phyloP scores from a whole-genome alignment of 2,113 vertebrate genomes.

The Phrynosoma blainvillii region DNA sequence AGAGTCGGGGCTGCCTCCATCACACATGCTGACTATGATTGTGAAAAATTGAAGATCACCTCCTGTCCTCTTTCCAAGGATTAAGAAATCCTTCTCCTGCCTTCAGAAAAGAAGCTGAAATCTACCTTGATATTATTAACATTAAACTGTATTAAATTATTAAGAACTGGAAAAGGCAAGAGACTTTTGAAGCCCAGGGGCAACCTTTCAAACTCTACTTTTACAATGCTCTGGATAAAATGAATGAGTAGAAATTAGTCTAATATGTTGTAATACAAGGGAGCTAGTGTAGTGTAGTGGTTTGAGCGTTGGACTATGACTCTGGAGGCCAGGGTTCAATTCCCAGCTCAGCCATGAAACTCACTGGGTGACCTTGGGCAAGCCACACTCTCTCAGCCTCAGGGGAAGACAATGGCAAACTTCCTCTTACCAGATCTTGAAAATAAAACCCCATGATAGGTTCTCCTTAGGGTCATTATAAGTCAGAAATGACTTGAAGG shows the following conservation, averaged over 20 bases:
- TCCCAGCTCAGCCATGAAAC: too few species aligned
- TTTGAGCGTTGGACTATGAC: too few species aligned
- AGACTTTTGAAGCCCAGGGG: rapidly evolving
- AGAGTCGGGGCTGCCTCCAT: too few species aligned
- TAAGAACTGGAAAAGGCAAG: conserved; percentile 4
- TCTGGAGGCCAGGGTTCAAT: too few species aligned
- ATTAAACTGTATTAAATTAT: neutral
- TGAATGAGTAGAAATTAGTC: neutral
- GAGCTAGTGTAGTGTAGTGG: too few species aligned
- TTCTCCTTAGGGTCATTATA: too few species aligned
- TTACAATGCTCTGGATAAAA: conserved; percentile 11
- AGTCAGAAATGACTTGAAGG: too few species aligned
- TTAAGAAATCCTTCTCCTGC: too few species aligned
- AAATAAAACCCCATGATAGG: too few species aligned
- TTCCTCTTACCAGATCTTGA: neutral
- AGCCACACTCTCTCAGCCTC: neutral
- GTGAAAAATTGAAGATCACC: neutral
- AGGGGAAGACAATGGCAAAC: neutral
- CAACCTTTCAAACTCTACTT: neutral
- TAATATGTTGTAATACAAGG: neutral
- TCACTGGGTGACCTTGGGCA: too few species aligned
- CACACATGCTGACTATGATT: too few species aligned
- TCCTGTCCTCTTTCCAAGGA: too few species aligned
- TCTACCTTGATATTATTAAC: neutral
- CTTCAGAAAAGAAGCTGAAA: neutral